Evolutionary conservation across 1,140 invertebrate genomes (phyloP), one percentile per base, ranked within the genome.

Genomic region (Bombus difficillimus): DNA sequence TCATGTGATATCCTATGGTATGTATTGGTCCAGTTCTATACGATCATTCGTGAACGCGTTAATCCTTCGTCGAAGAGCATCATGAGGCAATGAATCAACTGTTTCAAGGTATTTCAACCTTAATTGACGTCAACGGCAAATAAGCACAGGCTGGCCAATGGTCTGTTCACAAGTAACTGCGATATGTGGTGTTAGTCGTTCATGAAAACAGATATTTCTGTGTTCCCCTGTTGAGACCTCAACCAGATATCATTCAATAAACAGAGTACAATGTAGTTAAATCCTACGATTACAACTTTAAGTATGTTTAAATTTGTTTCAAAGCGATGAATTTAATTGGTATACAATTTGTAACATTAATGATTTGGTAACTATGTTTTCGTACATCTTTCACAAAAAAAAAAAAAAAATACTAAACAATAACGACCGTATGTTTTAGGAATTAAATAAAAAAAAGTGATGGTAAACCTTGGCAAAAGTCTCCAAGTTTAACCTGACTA

Each of bases 71-170:
- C 57, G 59, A 59, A 59, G 9, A 47, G 10, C 28, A 80, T 74
- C 71, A 79, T 79, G 57, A 53, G 32, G 41, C 69, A 71, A 71
- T 47, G 76, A 79, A 84, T 79, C 37, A 68, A 81, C 43, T 47
- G 78, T 85, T 81, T 85, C 83, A 74, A 81, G 71, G 83, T 85
- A 71, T 81, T 85, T 74, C 43, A 25, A 57, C 43, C 41, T 85
- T 81, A 85, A 85, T 74, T 73, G 83, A 74, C 69, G 69, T 85
- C 53, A 85, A 85, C 81, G 57, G 47, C 74, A 81, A 57, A 59
- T 71, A 79, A 62, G 39, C 82, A 59, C 83, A 39, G 39, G n/a
- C 66, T 81, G 39, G 78, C 57, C 76, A 81, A 85, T 74, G 41
- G 69, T 57, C 10, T 37, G 76, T 73, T 62, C 83, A 59, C 64